Evolutionary conservation across 2,113 vertebrate genomes (phyloP).

Genomic region (Acrocephalus arundinaceus): DNA sequence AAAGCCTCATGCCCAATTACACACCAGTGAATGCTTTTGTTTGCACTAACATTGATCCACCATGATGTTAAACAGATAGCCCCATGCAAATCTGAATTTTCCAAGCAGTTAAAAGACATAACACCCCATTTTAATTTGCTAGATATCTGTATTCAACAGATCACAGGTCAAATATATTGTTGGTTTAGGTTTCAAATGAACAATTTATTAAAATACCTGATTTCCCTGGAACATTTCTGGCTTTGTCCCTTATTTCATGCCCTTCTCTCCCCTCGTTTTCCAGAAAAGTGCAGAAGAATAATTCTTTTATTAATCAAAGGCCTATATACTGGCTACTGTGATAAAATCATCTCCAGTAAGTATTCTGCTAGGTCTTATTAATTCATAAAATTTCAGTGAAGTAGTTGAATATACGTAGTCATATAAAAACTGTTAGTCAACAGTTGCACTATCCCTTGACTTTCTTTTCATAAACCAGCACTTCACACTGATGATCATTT

Average conservation of each 20-base stretch:
- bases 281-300: not conserved
- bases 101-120: not conserved
- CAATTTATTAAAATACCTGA: not conserved
- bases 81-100: not conserved
- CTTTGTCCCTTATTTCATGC: not conserved
- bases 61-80: not conserved
- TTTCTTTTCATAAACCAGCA: not conserved
- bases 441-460: not conserved
- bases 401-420: not conserved
- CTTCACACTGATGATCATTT: not conserved
- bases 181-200: not conserved
- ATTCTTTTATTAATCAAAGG: not conserved
- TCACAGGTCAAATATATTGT: not conserved
- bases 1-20: slow-evolving; percentile 1
- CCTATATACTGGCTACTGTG: not conserved
- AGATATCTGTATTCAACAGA: not conserved
- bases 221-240: not conserved
- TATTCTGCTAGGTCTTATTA: not conserved
- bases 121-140: not conserved
- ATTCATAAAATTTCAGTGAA: not conserved
- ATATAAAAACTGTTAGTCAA: not conserved
- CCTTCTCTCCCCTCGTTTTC: not conserved
- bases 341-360: not conserved
- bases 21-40: not conserved
- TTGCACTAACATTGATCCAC: not conserved